Base-by-base conservation (phyloP, 2,113 vertebrate genomes). In the Peromyscus californicus region DNA sequence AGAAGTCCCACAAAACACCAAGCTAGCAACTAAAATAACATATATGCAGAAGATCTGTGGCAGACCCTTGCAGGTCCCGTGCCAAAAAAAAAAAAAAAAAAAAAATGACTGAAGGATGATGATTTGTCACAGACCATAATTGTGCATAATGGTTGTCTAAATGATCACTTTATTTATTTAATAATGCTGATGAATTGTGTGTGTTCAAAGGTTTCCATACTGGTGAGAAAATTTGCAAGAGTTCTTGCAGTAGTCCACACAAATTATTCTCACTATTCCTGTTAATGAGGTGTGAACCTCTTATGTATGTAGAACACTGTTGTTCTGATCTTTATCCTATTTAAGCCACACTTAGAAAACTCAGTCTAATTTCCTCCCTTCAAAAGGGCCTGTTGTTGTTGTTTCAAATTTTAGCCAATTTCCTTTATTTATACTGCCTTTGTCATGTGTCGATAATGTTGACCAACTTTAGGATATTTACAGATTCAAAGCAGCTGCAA, bases 371-470 rank as follows among this genome's bases (percentile, higher is more conserved):
- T 99, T 98, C 98, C 92, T 90, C 75, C 8, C 97, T 94, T 86
- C 94, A 97, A 93, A 97, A 97, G 91, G 82, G 87, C 79, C 95
- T 98, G 96, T 97, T 97, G 97, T 98, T 98, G 97, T 98, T 98
- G 96, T 97, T 97, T 94, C 98, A 98, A 79, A 98, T 98, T 98
- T 97, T 96, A 98, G 96, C 84, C 97, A 92, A 97, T 98, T 99
- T 99, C 98, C 98, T 99, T 98, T 99, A 98, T 98, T 99, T 98
- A 98, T 97, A 97, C 95, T 96, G 86, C 96, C 97, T 96, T 96
- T 97, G 97, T 98, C 90, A 96, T 51, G 93, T 2, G 7, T 97
- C 57, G 91, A 89, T 98, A 97, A 29, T 95, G 94, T 98, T 98
- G 98, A 70, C 96, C 97, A 93, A 98, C 96, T 98, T 90, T 82